phyloP scores from a whole-genome alignment of 23 tunicate genomes.

The Corella eumyota region DNA sequence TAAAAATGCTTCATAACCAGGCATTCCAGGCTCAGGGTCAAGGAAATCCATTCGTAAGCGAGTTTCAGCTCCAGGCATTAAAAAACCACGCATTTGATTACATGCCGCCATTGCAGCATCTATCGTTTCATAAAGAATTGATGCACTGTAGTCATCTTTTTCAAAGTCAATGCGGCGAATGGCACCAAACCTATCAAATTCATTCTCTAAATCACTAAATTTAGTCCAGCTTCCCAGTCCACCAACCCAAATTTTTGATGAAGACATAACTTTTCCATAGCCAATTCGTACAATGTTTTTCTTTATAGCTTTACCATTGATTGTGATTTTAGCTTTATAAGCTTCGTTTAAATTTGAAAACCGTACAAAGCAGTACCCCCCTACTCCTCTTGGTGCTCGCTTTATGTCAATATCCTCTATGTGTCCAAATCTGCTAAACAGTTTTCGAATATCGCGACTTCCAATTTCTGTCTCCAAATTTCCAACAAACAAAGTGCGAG shows the following conservation, averaged over 20 bases:
- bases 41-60: constrained; percentile 80
- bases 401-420: constrained; percentile 82
- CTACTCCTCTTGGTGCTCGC: constrained; percentile 47
- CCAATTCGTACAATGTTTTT: constrained; percentile 77
- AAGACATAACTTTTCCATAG: constrained; percentile 81
- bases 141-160: constrained; percentile 49
- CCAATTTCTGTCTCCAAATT: constrained; percentile 69
- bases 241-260: constrained; percentile 93
- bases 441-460: constrained; percentile 31
- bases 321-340: constrained; percentile 79
- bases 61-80: constrained; percentile 79
- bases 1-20: constrained; percentile 37
- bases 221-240: constrained; percentile 93
- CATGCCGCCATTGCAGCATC: constrained; percentile 95
- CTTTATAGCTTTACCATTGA: constrained; percentile 77
- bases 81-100: constrained; percentile 88
- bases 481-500: constrained; percentile 89
- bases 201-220: constrained; percentile 53
- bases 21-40: constrained; percentile 59
- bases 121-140: constrained; percentile 76
- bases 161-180: constrained; percentile 78
- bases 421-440: constrained; percentile 51
- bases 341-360: constrained; percentile 92
- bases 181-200: constrained; percentile 93
- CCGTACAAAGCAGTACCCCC: constrained; percentile 63